A percentile compares a stretch with the other conserved stretches of the same genome.
Conservation (phyloP, 2,113 vertebrate species). For the Ophthalmolycus amberensis region DNA sequence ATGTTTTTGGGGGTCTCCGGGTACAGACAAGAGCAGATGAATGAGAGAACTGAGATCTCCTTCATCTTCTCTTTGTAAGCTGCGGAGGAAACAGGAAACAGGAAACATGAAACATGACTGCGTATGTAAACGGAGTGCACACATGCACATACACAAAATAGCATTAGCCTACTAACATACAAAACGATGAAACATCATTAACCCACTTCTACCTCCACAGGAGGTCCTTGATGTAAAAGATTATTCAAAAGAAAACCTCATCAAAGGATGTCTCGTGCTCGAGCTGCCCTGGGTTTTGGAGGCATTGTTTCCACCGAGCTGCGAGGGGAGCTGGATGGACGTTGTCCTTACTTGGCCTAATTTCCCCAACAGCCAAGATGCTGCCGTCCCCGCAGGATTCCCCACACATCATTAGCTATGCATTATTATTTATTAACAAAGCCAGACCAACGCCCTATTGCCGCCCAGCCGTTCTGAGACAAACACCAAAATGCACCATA, state of each 20-base stretch:
- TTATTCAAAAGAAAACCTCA: slow-evolving; percentile 67
- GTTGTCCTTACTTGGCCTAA: slow-evolving; percentile 75
- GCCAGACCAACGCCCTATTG: slow-evolving; percentile 49
- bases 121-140: background rate
- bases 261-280: slow-evolving; percentile 63
- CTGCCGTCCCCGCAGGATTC: slow-evolving; percentile 59
- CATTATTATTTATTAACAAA: slow-evolving; percentile 79
- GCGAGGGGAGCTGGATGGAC: slow-evolving; percentile 28
- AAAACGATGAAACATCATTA: slow-evolving; percentile 62
- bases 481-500: slow-evolving; percentile 20
- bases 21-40: slow-evolving; percentile 99
- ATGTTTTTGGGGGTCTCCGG: slow-evolving; percentile 92
- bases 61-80: slow-evolving; percentile 99
- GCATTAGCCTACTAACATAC: slow-evolving; percentile 63
- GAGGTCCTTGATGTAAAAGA: slow-evolving; percentile 63
- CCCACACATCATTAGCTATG: slow-evolving; percentile 69
- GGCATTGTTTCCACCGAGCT: slow-evolving; percentile 57
- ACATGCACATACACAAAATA: background rate
- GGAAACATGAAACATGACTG: slow-evolving; percentile 20
- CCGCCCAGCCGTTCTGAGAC: slow-evolving; percentile 29
- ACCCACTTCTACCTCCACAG: slow-evolving; percentile 63
- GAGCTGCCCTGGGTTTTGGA: slow-evolving; percentile 42
- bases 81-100: slow-evolving; percentile 72
- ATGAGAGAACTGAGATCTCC: slow-evolving; percentile 95
- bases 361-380: slow-evolving; percentile 65